Base-by-base conservation (phyloP, 2,113 vertebrate genomes). In the Syngnathus scovelli region DNA sequence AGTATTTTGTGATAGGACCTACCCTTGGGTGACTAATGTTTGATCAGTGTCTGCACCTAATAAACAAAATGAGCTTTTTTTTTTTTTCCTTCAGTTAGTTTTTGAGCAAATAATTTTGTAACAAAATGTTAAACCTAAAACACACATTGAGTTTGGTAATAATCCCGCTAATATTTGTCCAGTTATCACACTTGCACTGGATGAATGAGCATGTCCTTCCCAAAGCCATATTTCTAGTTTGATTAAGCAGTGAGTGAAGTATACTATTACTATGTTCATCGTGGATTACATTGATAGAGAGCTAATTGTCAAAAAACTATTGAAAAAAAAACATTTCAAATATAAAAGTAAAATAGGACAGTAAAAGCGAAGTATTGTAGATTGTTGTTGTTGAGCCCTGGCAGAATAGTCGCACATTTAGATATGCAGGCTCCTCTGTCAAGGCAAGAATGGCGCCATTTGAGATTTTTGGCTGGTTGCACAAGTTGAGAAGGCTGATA, bases 401-500 rank as follows among this genome's bases (percentile, higher is more conserved):
- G n/a, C 21, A 54, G 21, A 54, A 23, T 55, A 55, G 44, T 11
- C 3, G 27, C 21, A 0, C 51, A 21, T 23, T 54, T 21, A 54
- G 21, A 54, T 4, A 23, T 4, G n/a, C 8, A 55, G 52, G 21
- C 5, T 55, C 52, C 52, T 60, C 16, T 60, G 16, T 39, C 36
- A 60, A 38, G 58, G 36, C 36, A 60, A 18, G 7, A 38, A 18
- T 8, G 0, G 48, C 67, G 21, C 64, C 68, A 37, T 52, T 62
- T 19, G 65, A 27, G 13, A 15, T 44, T 70, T 68, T 78, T 74
- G 82, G 76, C 80, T 38, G 55, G 27, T 36, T 11, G 16, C 43
- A 76, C 80, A 81, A 81, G 69, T 4, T 18, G 67, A 84, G 16
- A 58, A 39, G 36, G 36, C 55, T 0, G 0, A 27, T 37, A 75